These are phyloP conservation scores for Monochamus alternatus DNA, from an alignment of 2,888 invertebrate genomes.

Conservation along the genomic window DNA sequence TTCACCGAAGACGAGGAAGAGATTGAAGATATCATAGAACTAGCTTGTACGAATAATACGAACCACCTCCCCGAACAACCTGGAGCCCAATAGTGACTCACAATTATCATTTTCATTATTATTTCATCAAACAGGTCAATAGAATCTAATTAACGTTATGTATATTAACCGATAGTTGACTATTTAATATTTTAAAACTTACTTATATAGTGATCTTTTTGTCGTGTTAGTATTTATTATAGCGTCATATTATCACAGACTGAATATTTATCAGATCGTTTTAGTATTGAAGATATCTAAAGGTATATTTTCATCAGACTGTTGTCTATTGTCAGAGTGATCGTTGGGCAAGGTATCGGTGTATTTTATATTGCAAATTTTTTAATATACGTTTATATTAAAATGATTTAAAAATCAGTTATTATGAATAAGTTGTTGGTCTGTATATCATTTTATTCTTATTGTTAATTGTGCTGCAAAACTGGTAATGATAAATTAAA, in stretches of 20 bases:
- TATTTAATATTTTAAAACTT: neutral
- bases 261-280: neutral
- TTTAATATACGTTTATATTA: conserved; percentile 6
- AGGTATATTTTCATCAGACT: neutral
- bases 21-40: conserved; percentile 44
- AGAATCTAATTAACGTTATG: neutral
- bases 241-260: conserved; percentile 3
- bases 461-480: conserved; percentile 26
- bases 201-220: neutral
- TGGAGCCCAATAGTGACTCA: conserved; percentile 6
- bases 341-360: neutral
- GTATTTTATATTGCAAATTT: neutral
- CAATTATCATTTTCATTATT: neutral
- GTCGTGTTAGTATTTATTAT: neutral
- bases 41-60: conserved; percentile 31
- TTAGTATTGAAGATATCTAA: neutral
- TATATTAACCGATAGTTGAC: neutral
- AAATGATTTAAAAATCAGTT: conserved; percentile 8
- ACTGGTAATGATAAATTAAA: conserved; percentile 17
- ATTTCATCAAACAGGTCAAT: neutral
- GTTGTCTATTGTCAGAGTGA: neutral
- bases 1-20: conserved; percentile 54
- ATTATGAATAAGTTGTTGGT: conserved; percentile 26
- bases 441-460: conserved; percentile 21
- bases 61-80: conserved; percentile 13